Conservation (phyloP, 2,797 vertebrate genomes). For the Aplochiton taeniatus region DNA sequence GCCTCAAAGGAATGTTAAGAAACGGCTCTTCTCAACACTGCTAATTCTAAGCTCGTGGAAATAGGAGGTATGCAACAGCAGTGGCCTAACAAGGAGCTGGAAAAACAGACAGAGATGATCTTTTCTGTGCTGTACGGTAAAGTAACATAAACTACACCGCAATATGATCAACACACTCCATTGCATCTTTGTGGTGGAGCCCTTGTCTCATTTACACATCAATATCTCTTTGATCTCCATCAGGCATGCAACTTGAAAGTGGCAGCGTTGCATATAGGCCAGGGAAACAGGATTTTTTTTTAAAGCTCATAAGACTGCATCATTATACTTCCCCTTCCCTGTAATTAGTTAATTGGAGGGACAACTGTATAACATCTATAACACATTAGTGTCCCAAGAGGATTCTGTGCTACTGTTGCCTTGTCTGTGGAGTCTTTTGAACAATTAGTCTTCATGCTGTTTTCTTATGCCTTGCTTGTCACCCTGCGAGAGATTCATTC, state of each 20-base stretch:
- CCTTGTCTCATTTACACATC: slow-evolving; percentile 61
- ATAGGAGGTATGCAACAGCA: not conserved
- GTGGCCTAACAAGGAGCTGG: not conserved
- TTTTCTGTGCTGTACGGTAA: slow-evolving; percentile 18
- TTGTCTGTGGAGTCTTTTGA: slow-evolving; percentile 37
- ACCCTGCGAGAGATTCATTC: slow-evolving; percentile 13
- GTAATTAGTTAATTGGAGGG: slow-evolving; percentile 68
- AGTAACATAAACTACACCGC: slow-evolving; percentile 16
- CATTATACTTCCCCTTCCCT: slow-evolving; percentile 52
- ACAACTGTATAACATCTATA: slow-evolving; percentile 67
- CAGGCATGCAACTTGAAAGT: slow-evolving; percentile 58
- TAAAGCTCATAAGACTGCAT: slow-evolving; percentile 40
- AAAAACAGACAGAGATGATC: not conserved
- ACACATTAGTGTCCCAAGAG: slow-evolving; percentile 50
- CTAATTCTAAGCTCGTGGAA: slow-evolving; percentile 5
- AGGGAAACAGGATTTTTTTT: slow-evolving; percentile 37
- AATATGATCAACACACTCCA: too few relatives aligned
- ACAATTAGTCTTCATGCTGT: slow-evolving; percentile 33
- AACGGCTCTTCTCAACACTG: slow-evolving; percentile 11
- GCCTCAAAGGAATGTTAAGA: slow-evolving; percentile 20
- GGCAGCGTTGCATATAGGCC: slow-evolving; percentile 40
- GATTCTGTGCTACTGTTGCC: slow-evolving; percentile 32
- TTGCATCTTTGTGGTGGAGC: slow-evolving; percentile 36
- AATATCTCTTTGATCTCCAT: slow-evolving; percentile 64
- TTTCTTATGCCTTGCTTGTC: slow-evolving; percentile 29